Conservation (phyloP, 2,888 invertebrate species). For the Pemphredon lugubris region DNA sequence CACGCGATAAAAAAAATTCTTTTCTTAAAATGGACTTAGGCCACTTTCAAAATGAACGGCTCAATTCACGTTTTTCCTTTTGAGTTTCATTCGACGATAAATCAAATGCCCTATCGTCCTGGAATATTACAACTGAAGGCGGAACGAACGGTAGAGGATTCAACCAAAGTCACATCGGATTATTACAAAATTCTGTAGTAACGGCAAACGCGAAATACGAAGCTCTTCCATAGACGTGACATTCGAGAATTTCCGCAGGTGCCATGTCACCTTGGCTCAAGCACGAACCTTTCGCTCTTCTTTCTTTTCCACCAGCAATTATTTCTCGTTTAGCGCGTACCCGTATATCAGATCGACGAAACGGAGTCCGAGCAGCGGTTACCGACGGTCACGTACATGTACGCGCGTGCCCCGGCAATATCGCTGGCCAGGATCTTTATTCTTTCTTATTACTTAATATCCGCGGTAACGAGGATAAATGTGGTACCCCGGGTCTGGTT, state of each 20-base stretch:
- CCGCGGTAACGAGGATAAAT: conserved; percentile 69
- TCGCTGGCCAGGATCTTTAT: conserved; percentile 65
- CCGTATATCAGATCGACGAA: conserved; percentile 66
- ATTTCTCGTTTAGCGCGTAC: conserved; percentile 68
- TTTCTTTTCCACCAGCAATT: conserved; percentile 56
- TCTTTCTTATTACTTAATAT: conserved; percentile 73
- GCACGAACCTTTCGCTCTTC: conserved; percentile 2
- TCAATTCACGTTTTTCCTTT: not conserved
- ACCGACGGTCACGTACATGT: conserved; percentile 71
- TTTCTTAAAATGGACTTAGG: too few species aligned
- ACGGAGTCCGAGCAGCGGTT: conserved; percentile 48
- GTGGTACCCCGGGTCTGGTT: conserved; percentile 45
- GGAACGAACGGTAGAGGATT: too few species aligned
- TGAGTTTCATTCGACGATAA: not conserved
- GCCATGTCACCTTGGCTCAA: not conserved
- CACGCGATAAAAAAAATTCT: too few species aligned
- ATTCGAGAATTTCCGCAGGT: not conserved
- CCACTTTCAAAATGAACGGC: too few species aligned
- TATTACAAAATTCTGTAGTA: not conserved
- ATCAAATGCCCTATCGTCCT: not conserved
- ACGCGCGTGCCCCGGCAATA: conserved; percentile 61
- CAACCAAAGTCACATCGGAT: too few species aligned
- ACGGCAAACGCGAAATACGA: not conserved
- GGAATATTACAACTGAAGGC: too few species aligned
- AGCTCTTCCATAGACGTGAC: too few species aligned